Evolutionary conservation across 1,140 invertebrate genomes (phyloP).

Genomic region (Dendroctonus valens): DNA sequence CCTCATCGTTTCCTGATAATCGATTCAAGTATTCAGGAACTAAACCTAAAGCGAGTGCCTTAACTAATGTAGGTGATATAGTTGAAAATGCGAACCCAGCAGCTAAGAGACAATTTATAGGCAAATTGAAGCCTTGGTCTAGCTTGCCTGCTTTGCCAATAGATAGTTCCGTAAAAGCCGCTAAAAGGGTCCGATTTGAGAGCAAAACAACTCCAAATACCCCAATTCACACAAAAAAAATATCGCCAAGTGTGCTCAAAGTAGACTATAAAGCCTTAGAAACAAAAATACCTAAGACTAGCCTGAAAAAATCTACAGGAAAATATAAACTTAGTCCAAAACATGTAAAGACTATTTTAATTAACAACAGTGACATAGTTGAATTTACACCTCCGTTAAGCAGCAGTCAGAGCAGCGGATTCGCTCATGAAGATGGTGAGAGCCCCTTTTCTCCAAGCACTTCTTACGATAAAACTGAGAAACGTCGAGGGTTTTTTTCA

Average conservation of each 20-base stretch:
- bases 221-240: constrained; percentile 41
- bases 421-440: constrained; percentile 6
- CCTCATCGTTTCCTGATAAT: constrained; percentile 52
- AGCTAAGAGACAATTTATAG: constrained; percentile 15
- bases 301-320: constrained; percentile 31
- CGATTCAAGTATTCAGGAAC: constrained; percentile 39
- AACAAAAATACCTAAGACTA: constrained; percentile 28
- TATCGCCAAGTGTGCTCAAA: constrained; percentile 44
- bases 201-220: constrained; percentile 46
- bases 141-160: constrained; percentile 45
- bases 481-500: constrained; percentile 16
- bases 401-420: constrained; percentile 38
- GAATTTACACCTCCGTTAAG: constrained; percentile 45
- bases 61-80: constrained; percentile 18
- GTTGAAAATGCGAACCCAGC: background rate
- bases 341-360: constrained; percentile 43
- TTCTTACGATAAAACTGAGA: constrained; percentile 13
- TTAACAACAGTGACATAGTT: constrained; percentile 46
- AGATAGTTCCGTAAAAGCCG: constrained; percentile 28
- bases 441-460: constrained; percentile 3
- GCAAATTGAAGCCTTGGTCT: constrained; percentile 48
- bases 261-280: constrained; percentile 43
- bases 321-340: constrained; percentile 32
- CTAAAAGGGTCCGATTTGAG: constrained; percentile 20
- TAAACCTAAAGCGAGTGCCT: constrained; percentile 19